Conservation (phyloP, 2,113 vertebrate species). For the Zapus hudsonius region DNA sequence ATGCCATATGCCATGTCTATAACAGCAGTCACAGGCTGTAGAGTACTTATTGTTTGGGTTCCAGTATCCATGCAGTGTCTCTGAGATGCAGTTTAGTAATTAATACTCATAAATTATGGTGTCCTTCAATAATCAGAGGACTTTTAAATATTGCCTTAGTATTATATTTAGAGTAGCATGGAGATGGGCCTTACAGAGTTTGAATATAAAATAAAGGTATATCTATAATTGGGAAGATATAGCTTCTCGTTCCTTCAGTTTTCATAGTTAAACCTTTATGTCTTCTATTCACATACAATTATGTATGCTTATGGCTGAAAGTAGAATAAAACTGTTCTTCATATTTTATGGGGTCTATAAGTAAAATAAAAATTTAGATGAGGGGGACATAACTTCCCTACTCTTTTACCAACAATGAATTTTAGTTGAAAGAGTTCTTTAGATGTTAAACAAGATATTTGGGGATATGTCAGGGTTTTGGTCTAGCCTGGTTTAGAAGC, state of each 20-base stretch:
- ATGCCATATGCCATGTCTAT: neutral
- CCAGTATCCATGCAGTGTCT: neutral
- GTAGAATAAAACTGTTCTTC: neutral
- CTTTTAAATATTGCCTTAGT: neutral
- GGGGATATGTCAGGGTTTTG: constrained; percentile 15
- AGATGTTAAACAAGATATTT: constrained; percentile 42
- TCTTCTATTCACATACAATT: neutral
- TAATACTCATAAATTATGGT: neutral
- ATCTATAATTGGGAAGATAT: neutral
- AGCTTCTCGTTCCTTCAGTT: neutral
- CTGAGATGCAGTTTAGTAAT: neutral
- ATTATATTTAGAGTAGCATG: neutral
- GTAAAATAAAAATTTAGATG: constrained; percentile 19
- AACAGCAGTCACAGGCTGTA: neutral
- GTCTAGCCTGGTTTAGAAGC: neutral
- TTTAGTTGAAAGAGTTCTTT: constrained; percentile 23
- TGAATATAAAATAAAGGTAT: neutral
- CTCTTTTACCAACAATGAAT: neutral
- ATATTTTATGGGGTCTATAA: neutral
- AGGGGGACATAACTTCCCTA: neutral
- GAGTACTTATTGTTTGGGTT: neutral
- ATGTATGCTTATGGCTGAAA: neutral
- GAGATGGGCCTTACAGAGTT: neutral
- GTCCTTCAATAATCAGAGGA: neutral
- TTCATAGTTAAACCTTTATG: neutral